Conservation (phyloP, 92 coral and sea anemone species). For the Paragorgia papillata region DNA sequence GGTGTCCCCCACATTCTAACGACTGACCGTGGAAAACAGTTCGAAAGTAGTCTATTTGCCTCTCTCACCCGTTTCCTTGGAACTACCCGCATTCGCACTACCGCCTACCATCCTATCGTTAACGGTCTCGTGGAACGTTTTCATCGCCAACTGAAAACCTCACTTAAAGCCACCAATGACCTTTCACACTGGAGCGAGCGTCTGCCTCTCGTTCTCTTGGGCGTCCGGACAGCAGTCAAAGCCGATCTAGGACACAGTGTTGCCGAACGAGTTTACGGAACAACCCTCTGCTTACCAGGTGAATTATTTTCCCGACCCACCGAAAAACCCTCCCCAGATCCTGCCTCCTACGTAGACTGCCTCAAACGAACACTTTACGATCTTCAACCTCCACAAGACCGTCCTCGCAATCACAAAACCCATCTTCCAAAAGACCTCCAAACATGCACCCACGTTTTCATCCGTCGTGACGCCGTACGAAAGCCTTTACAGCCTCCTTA, state of each 20-base stretch:
- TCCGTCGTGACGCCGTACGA: conserved; percentile 29
- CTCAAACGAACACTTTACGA: background rate
- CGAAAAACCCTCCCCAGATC: background rate
- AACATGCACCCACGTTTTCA: conserved; percentile 15
- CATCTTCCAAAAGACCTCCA: background rate
- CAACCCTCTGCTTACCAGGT: conserved; percentile 20
- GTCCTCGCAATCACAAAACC: background rate
- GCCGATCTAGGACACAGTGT: background rate
- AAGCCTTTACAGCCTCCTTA: conserved; percentile 23
- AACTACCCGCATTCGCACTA: conserved; percentile 11
- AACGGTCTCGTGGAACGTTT: conserved; percentile 40
- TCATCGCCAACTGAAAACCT: conserved; percentile 36
- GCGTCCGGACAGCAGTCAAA: conserved; percentile 18
- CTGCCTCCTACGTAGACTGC: background rate
- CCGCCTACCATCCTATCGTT: conserved; percentile 35
- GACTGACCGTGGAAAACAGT: conserved; percentile 17
- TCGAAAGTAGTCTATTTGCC: background rate
- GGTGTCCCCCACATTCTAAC: conserved; percentile 2
- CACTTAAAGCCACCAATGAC: background rate
- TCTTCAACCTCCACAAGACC: background rate
- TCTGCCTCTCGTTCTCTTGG: conserved; percentile 7
- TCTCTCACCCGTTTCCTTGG: conserved; percentile 13
- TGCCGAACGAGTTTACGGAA: conserved; percentile 34
- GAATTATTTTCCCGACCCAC: background rate
- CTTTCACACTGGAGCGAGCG: conserved; percentile 10